These are phyloP conservation scores for Choloepus hoffmanni DNA, from an alignment of 2,113 vertebrate species.

Conservation along the genomic window DNA sequence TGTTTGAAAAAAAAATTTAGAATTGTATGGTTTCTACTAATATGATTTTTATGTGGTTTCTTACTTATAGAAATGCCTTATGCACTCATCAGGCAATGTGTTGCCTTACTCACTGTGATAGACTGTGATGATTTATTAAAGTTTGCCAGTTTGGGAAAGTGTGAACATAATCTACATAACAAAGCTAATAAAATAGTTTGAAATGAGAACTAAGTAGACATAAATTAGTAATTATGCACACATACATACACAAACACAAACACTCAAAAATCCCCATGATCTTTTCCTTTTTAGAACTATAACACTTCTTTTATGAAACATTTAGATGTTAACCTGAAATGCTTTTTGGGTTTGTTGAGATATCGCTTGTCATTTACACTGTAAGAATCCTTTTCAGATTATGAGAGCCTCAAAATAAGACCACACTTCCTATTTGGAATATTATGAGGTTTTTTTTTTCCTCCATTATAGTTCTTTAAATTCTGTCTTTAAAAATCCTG, in stretches of 20 bases:
- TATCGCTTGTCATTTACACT: not conserved
- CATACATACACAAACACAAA: not conserved
- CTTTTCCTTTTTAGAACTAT: slow-evolving; percentile 5
- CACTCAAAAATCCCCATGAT: not conserved
- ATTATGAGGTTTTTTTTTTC: not conserved
- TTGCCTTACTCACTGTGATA: not conserved
- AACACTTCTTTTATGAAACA: not conserved
- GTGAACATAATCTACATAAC: not conserved
- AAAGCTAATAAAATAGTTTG: not conserved
- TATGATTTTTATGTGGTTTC: not conserved
- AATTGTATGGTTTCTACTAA: not conserved
- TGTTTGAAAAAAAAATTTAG: not conserved
- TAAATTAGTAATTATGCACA: not conserved
- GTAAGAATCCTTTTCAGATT: not conserved
- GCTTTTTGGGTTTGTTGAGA: not conserved
- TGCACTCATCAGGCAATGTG: not conserved
- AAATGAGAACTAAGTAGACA: slow-evolving; percentile 19
- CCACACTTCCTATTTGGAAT: not conserved
- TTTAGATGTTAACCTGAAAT: not conserved
- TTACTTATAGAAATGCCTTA: slow-evolving; percentile 1
- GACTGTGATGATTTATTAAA: not conserved
- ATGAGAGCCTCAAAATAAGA: not conserved
- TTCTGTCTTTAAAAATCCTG: slow-evolving; percentile 22
- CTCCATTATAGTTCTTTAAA: slow-evolving; percentile 16
- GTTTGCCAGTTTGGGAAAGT: not conserved